A percentile compares a stretch with the other conserved stretches of the same genome.
phyloP scores from a whole-genome alignment of 2,797 vertebrate genomes.

The Enteromius treurensis region DNA sequence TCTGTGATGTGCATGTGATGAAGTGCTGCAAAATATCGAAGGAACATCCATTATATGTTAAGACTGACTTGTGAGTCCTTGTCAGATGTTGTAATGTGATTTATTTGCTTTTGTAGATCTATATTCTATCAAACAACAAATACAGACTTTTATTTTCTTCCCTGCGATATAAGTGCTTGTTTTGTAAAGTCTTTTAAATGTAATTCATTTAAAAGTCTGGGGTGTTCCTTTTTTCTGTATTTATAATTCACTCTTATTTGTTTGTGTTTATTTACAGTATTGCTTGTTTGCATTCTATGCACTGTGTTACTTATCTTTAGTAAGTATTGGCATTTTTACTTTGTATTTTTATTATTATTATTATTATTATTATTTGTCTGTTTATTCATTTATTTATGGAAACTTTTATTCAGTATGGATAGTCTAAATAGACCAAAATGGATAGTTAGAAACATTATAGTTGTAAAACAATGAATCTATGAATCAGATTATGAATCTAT shows the following conservation, averaged over 20 bases:
- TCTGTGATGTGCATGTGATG: conserved; percentile 44
- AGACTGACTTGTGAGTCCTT: not conserved
- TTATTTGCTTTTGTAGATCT: not conserved
- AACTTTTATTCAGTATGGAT: not conserved
- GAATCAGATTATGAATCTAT: not conserved
- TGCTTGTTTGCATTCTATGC: not conserved
- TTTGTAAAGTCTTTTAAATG: too few relatives aligned
- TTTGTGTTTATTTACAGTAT: not conserved
- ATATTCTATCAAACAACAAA: not conserved
- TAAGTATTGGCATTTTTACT: not conserved
- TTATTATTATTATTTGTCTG: not conserved
- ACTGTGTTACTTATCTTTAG: not conserved
- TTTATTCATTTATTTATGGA: not conserved
- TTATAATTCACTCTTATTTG: not conserved
- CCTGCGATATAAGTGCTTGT: not conserved
- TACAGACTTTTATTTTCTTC: not conserved
- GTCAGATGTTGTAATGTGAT: not conserved
- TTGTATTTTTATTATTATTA: not conserved
- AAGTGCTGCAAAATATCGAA: not conserved
- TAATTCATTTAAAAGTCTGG: too few relatives aligned
- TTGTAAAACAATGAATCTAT: too few relatives aligned
- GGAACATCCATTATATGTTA: conserved; percentile 32
- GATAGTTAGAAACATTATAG: not conserved
- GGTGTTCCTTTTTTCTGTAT: not conserved
- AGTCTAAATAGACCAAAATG: not conserved